These are phyloP conservation scores for Drosophila prostipennis DNA, from an alignment of 2,888 invertebrate species.

Conservation along the genomic window DNA sequence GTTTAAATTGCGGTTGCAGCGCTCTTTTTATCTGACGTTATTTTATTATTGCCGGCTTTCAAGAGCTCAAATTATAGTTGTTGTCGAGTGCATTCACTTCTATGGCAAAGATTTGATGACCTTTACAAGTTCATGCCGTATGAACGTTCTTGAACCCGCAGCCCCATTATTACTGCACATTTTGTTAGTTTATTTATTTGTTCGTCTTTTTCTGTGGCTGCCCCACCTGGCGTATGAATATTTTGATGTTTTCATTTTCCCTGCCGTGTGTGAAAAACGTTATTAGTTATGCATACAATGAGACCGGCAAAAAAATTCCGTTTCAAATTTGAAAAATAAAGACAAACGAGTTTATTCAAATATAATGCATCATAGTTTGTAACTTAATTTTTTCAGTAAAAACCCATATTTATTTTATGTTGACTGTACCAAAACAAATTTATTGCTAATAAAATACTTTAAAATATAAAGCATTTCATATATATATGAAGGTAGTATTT, in stretches of 20 bases:
- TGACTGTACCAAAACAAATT: too few relatives aligned
- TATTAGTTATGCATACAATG: not conserved
- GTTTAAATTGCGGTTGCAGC: constrained; percentile 78
- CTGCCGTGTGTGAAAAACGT: not conserved
- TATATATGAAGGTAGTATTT: too few relatives aligned
- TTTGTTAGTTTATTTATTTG: constrained; percentile 28
- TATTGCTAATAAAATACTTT: too few relatives aligned
- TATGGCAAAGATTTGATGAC: constrained; percentile 73
- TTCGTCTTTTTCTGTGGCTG: not conserved
- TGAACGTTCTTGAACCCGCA: constrained; percentile 74
- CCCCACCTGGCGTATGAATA: constrained; percentile 8
- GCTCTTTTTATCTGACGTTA: constrained; percentile 33
- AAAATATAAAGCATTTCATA: too few relatives aligned
- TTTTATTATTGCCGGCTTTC: constrained; percentile 67
- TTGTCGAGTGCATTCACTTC: constrained; percentile 74
- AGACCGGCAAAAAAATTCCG: too few relatives aligned
- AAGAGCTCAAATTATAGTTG: constrained; percentile 33
- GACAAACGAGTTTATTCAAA: too few relatives aligned
- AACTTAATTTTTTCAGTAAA: too few relatives aligned
- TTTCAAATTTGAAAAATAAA: too few relatives aligned
- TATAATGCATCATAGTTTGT: too few relatives aligned
- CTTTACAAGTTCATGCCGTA: constrained; percentile 80
- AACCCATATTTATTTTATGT: too few relatives aligned
- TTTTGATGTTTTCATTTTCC: not conserved
- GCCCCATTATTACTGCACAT: constrained; percentile 23